phyloP scores from a whole-genome alignment of 2,888 invertebrate species.

The Cephus pygmeus region DNA sequence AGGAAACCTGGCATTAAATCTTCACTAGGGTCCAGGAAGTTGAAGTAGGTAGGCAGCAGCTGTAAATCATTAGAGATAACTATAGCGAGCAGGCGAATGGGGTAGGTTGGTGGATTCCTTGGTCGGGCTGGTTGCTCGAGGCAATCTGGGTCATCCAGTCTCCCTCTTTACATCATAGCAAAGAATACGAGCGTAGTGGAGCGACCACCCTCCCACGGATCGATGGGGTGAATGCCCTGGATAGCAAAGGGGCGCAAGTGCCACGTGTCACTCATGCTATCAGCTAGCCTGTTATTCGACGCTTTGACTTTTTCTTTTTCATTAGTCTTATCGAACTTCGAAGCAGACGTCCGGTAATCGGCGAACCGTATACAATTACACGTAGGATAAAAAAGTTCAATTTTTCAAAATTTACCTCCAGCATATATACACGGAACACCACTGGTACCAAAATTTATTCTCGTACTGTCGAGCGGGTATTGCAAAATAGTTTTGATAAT shows the following conservation, averaged over 20 bases:
- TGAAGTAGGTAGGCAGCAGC: slow-evolving; percentile 21
- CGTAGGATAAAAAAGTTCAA: neutral
- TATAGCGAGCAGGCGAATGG: slow-evolving; percentile 33
- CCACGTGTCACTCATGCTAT: slow-evolving; percentile 19
- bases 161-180: slow-evolving; percentile 16
- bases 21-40: neutral
- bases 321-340: neutral
- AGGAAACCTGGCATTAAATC: neutral
- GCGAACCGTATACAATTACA: too few species aligned
- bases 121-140: slow-evolving; percentile 6
- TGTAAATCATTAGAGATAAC: slow-evolving; percentile 45
- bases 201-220: slow-evolving; percentile 26
- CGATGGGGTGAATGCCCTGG: slow-evolving; percentile 42
- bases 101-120: slow-evolving; percentile 14
- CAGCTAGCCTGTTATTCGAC: neutral
- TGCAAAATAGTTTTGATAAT: too few species aligned
- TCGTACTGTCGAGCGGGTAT: too few species aligned
- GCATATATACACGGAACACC: too few species aligned
- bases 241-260: slow-evolving; percentile 25
- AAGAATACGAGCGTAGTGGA: slow-evolving; percentile 26
- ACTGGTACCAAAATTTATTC: too few species aligned
- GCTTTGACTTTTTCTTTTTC: neutral
- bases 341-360: neutral
- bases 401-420: neutral
- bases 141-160: slow-evolving; percentile 31